Conservation (phyloP, 2,888 invertebrate species). For the Megastigmus dorsalis region DNA sequence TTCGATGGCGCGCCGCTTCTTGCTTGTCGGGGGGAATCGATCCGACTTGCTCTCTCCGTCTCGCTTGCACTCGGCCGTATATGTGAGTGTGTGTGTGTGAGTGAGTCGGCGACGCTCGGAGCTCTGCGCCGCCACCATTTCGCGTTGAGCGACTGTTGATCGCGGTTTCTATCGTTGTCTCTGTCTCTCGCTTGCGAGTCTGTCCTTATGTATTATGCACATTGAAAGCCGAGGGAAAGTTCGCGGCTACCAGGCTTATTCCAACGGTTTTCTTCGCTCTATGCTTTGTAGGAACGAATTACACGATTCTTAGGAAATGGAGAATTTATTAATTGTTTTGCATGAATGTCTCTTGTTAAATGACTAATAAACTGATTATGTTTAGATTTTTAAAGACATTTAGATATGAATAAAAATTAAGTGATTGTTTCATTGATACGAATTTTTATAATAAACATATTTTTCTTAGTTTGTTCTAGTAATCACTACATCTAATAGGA, state of each 20-base stretch:
- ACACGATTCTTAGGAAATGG: no score
- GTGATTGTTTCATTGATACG: neutral
- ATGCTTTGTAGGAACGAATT: neutral
- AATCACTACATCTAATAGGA: no score
- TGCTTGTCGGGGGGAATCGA: conserved; percentile 19
- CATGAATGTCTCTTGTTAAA: no score
- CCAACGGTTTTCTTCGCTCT: neutral
- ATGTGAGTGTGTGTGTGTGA: neutral
- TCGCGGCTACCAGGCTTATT: no score
- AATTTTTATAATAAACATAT: no score
- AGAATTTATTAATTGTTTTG: no score
- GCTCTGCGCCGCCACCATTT: conserved; percentile 30
- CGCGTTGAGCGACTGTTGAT: conserved; percentile 7
- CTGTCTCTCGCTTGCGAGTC: neutral
- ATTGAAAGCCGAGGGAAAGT: conserved; percentile 4
- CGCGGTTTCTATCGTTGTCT: conserved; percentile 4
- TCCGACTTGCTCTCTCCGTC: conserved; percentile 1
- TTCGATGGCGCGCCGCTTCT: neutral
- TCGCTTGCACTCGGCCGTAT: neutral
- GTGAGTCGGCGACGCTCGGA: neutral
- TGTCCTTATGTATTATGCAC: conserved; percentile 48
- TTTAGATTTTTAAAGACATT: no score
- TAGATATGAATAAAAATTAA: neutral
- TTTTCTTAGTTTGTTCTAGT: no score
- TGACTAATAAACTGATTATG: no score